These are phyloP conservation scores for Seriola aureovittata DNA, from an alignment of 2,113 vertebrate species.

Conservation along the genomic window DNA sequence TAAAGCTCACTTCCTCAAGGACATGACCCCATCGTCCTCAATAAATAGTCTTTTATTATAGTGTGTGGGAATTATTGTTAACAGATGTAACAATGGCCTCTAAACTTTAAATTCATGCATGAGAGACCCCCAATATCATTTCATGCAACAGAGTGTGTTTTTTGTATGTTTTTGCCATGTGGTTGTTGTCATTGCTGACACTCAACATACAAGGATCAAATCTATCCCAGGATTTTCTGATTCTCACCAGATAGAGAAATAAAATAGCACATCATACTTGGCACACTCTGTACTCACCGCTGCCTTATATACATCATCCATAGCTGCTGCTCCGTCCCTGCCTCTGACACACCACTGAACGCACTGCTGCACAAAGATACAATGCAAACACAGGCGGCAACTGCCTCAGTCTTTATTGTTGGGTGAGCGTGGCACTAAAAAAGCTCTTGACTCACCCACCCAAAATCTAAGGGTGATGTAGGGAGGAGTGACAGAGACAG, in stretches of 20 bases:
- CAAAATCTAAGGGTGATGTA: conserved; percentile 68
- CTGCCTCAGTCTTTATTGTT: conserved; percentile 72
- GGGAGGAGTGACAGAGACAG: conserved; percentile 56
- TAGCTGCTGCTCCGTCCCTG: conserved; percentile 68
- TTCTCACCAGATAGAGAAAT: not conserved
- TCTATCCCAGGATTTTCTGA: too few relatives aligned
- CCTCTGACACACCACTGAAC: conserved; percentile 50
- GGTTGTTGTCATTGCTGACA: not conserved
- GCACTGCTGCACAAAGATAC: conserved; percentile 52
- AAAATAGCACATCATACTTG: not conserved
- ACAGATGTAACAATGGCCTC: not conserved
- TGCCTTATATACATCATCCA: conserved; percentile 89
- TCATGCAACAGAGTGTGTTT: not conserved
- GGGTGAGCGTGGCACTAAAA: conserved; percentile 69
- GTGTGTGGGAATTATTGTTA: not conserved
- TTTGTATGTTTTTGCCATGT: not conserved
- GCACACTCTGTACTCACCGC: conserved; percentile 81
- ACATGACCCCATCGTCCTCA: too few relatives aligned
- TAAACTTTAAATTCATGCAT: not conserved
- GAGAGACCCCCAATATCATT: not conserved
- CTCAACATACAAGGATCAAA: not conserved
- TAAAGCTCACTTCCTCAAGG: too few relatives aligned
- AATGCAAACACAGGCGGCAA: conserved; percentile 67
- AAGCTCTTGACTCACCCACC: conserved; percentile 65
- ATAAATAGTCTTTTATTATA: not conserved